Evolutionary conservation across 2,797 vertebrate species (phyloP), one percentile per base, ranked within the genome.

Genomic region (Sebastes jordani): DNA sequence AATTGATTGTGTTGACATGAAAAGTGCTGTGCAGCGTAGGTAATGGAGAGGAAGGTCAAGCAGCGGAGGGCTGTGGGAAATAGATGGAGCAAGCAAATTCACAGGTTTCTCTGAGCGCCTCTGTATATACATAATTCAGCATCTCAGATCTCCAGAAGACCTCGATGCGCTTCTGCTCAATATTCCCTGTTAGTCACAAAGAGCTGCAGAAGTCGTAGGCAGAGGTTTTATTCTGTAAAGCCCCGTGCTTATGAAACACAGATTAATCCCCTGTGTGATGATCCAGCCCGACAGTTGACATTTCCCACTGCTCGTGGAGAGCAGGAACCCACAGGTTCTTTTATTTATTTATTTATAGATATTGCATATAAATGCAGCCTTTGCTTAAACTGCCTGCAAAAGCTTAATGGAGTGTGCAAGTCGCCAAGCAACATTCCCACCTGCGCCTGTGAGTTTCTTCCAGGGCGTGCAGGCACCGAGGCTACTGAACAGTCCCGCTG

Each of bases 361-460:
- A 87, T 84, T 89, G 62, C 85, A 93, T 90, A 76, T 58, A 83
- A 91, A 91, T 84, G 62, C 80, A 80, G 80, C 80, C 72, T 84
- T 81, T 90, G 72, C 81, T 86, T 88, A 89, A 92, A 91, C 84
- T 85, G 82, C 84, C 78, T 81, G 84, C 74, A 81, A 72, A 86
- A 75, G 87, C 86, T 79, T 93, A 93, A 94, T 91, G 88, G 87
- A 85, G 73, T 85, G 86, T 91, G 71, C 72, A 87, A 89, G 82
- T 76, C 67, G 20, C 79, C 78, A 74, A 83, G 76, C 75, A 86
- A 75, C 79, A 84, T 89, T 91, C 82, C 86, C 87, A 90, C 83
- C 82, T 87, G 81, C 75, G 70, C 74, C 67, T 82, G 60, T 22
- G 34, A 71, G 88, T 91, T 74, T 88, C 84, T 86, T 86, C 86